Conservation (phyloP, 1,140 invertebrate genomes). For the Dendroctonus valens region DNA sequence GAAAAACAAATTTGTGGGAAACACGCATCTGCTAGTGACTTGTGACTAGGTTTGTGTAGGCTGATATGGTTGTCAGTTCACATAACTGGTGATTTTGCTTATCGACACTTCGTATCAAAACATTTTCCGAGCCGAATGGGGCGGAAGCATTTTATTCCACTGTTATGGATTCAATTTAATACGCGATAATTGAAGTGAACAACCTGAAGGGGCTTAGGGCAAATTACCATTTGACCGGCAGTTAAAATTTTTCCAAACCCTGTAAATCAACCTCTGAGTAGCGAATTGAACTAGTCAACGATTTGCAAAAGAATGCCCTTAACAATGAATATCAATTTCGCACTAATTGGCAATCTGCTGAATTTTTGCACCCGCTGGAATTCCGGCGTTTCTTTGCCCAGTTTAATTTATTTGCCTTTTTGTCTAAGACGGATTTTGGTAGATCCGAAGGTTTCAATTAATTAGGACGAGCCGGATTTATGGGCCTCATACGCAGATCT, state of each 20-base stretch:
- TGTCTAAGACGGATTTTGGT: slow-evolving; percentile 21
- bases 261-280: no score
- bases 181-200: no score
- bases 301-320: no score
- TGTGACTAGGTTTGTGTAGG: slow-evolving; percentile 24
- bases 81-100: slow-evolving; percentile 25
- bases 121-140: no score
- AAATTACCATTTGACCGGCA: neutral
- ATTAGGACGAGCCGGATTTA: slow-evolving; percentile 29
- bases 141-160: no score
- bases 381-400: slow-evolving; percentile 8
- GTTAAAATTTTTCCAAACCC: neutral
- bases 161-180: no score
- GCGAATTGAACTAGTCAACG: no score
- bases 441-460: slow-evolving; percentile 31
- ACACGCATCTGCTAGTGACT: slow-evolving; percentile 20
- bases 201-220: no score
- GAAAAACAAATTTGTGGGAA: slow-evolving; percentile 24
- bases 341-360: slow-evolving; percentile 33
- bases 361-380: slow-evolving; percentile 25
- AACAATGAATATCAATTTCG: slow-evolving; percentile 40
- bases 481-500: slow-evolving; percentile 28
- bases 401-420: slow-evolving; percentile 17
- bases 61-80: slow-evolving; percentile 22
- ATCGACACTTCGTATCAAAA: slow-evolving; percentile 22